Conservation (phyloP, 2,888 invertebrate genomes). For the Cordylochernes scorpioides region DNA sequence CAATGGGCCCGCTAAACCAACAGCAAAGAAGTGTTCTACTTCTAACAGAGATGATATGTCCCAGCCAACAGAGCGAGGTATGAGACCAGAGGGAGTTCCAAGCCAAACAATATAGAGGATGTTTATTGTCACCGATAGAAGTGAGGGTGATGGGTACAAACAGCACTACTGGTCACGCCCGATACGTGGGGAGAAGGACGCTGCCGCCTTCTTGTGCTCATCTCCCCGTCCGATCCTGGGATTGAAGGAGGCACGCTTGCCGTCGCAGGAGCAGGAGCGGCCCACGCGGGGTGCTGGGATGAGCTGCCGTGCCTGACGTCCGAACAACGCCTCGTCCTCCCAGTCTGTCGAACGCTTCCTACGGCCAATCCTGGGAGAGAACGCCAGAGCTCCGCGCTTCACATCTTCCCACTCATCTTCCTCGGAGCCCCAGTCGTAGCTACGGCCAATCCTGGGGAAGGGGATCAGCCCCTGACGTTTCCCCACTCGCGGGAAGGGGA, state of each 20-base stretch:
- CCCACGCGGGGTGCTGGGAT: slow-evolving; percentile 6
- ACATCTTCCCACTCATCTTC: neutral
- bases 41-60: no score
- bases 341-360: slow-evolving; percentile 7
- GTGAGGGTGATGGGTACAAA: no score
- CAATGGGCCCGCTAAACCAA: no score
- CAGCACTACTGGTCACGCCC: no score
- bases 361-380: slow-evolving; percentile 7
- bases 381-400: slow-evolving; percentile 1
- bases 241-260: slow-evolving; percentile 6
- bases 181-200: slow-evolving; percentile 8
- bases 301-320: slow-evolving; percentile 4
- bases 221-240: slow-evolving; percentile 8
- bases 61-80: no score
- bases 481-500: slow-evolving; percentile 6
- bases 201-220: neutral
- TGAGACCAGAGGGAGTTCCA: no score
- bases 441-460: slow-evolving; percentile 11
- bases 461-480: slow-evolving; percentile 11
- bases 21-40: no score
- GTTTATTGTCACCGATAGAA: no score
- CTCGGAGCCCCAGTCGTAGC: neutral
- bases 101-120: no score
- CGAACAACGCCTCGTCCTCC: slow-evolving; percentile 1
- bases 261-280: slow-evolving; percentile 4